phyloP scores from a whole-genome alignment of 2,888 invertebrate species.

The Eurois occulta region DNA sequence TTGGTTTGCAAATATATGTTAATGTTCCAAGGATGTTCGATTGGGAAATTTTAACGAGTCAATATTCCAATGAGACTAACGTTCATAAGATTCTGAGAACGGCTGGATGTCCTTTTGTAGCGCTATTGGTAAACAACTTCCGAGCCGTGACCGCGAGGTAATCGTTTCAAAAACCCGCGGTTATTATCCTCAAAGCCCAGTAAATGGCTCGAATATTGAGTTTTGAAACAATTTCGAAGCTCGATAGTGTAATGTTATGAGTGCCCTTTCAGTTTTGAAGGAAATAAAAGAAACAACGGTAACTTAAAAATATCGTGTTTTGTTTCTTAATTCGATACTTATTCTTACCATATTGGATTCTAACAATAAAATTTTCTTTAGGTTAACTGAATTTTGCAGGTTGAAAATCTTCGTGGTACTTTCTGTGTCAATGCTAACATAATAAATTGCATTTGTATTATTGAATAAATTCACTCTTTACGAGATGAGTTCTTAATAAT shows the following conservation, averaged over 20 bases:
- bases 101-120: conserved; percentile 39
- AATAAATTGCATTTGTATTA: neutral
- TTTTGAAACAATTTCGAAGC: conserved; percentile 4
- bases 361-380: neutral
- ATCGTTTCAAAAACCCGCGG: neutral
- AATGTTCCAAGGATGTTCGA: conserved; percentile 48
- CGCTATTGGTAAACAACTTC: conserved; percentile 8
- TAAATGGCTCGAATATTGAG: conserved; percentile 19
- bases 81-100: conserved; percentile 26
- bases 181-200: neutral
- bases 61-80: conserved; percentile 17
- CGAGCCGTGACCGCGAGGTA: conserved; percentile 9
- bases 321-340: neutral
- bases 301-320: neutral
- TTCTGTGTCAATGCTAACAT: neutral
- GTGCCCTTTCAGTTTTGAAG: conserved; percentile 18
- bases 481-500: neutral
- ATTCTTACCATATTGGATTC: neutral
- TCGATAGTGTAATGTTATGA: neutral
- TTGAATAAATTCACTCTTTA: neutral
- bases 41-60: conserved; percentile 35
- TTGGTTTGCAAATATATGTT: conserved; percentile 44
- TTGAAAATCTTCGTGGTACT: neutral
- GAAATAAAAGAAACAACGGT: conserved; percentile 14
- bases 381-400: neutral